Evolutionary conservation across 2,888 invertebrate genomes (phyloP).

Genomic region (Tipula lateralis): DNA sequence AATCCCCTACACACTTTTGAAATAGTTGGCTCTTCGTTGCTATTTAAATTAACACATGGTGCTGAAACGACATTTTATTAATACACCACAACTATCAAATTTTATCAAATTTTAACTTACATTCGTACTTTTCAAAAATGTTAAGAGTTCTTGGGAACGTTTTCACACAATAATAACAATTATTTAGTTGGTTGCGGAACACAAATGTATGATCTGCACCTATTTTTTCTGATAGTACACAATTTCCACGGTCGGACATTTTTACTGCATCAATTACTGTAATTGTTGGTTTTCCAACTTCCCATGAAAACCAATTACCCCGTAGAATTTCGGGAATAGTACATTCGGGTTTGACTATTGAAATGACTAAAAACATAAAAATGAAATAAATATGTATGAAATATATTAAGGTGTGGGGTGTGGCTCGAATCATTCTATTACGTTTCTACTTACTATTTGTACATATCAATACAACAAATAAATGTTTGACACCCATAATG

Average conservation of each 20-base stretch:
- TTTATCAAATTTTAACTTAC: slow-evolving; percentile 52
- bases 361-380: neutral
- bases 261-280: slow-evolving; percentile 76
- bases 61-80: slow-evolving; percentile 46
- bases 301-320: slow-evolving; percentile 90
- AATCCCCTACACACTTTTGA: slow-evolving; percentile 71
- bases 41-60: slow-evolving; percentile 67
- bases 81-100: neutral
- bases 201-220: slow-evolving; percentile 83
- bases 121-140: slow-evolving; percentile 82
- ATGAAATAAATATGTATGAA: neutral
- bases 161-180: slow-evolving; percentile 81
- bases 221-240: slow-evolving; percentile 67
- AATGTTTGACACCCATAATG: neutral
- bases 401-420: neutral
- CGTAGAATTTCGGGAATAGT: slow-evolving; percentile 72
- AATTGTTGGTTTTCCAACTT: slow-evolving; percentile 74
- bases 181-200: slow-evolving; percentile 56
- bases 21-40: slow-evolving; percentile 63
- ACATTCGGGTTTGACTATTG: slow-evolving; percentile 49
- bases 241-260: slow-evolving; percentile 70
- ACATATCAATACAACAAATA: neutral
- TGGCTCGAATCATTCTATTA: neutral
- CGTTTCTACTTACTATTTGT: neutral
- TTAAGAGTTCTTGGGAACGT: slow-evolving; percentile 80